Evolutionary conservation across 2,113 vertebrate species (phyloP), one percentile per base, ranked within the genome.

Genomic region (Alligator sinensis): DNA sequence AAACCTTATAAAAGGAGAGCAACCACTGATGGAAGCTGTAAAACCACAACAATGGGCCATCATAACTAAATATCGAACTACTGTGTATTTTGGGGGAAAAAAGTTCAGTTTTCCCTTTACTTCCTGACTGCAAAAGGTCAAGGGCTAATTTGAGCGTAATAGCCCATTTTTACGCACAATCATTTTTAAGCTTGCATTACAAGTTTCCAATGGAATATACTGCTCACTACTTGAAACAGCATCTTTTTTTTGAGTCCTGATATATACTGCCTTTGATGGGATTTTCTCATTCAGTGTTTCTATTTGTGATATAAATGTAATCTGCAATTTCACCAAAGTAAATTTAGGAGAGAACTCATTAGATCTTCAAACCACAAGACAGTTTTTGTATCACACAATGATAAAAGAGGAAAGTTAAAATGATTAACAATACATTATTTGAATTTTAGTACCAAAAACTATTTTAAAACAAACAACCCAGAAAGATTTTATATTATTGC

Each of bases 221-320:
- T 2, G 4, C 47, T 66, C 17, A 28, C 5, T 25, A 75, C 63
- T 75, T 55, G 13, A 86, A 30, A 84, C 86, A 78, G 17, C 47
- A 47, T 47, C 5, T 80, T 84, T 78, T 34, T 8, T 27, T 80
- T 80, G 64, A 21, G 2, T 60, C 63, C 11, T 34, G 10, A 82
- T 82, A 38, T 82, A 38, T 89, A 24, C 77, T 82, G 22, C 77
- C 12, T 82, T 34, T 14, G 14, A 77, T n/a, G 11, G n/a, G 77
- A 68, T 77, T 91, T 88, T 85, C n/a, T 38, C 79, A 78, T 91
- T 77, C 14, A 14, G 13, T 72, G 90, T 93, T 63, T 87, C 19
- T 54, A 78, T 72, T 24, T 70, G 25, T 4, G 0, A 58, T 88
- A 77, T n/a, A 76, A 88, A 93, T 21, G 79, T 11, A 94, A 55